Conservation (phyloP, 2,797 vertebrate genomes). For the Anas capensis region DNA sequence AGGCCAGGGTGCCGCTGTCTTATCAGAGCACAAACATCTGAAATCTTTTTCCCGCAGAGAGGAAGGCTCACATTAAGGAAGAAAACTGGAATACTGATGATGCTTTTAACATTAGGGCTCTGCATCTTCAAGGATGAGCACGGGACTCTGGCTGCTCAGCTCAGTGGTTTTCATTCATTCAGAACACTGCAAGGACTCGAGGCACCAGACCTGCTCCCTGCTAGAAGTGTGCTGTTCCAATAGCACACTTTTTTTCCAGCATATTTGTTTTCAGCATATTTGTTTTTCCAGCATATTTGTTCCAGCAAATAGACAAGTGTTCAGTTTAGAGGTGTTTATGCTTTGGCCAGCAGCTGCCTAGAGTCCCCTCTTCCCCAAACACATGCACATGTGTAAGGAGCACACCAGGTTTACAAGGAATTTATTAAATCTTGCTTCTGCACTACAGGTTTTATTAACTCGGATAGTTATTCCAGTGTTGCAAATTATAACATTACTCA, state of each 20-base stretch:
- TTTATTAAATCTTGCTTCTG: neutral
- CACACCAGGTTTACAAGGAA: neutral
- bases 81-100: neutral
- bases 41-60: neutral
- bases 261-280: no score
- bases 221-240: rapidly evolving
- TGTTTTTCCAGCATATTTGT: no score
- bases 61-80: neutral
- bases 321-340: neutral
- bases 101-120: neutral
- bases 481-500: constrained; percentile 21
- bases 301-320: neutral
- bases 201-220: neutral
- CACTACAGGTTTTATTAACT: neutral
- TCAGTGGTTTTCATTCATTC: neutral
- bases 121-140: neutral
- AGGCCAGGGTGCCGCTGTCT: neutral
- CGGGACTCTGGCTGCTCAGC: neutral
- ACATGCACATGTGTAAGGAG: neutral
- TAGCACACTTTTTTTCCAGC: neutral
- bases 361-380: neutral
- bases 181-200: neutral
- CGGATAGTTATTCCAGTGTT: neutral
- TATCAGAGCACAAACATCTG: neutral
- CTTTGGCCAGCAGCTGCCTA: neutral